phyloP scores from a whole-genome alignment of 2,113 vertebrate species.

The Hyaena hyaena region DNA sequence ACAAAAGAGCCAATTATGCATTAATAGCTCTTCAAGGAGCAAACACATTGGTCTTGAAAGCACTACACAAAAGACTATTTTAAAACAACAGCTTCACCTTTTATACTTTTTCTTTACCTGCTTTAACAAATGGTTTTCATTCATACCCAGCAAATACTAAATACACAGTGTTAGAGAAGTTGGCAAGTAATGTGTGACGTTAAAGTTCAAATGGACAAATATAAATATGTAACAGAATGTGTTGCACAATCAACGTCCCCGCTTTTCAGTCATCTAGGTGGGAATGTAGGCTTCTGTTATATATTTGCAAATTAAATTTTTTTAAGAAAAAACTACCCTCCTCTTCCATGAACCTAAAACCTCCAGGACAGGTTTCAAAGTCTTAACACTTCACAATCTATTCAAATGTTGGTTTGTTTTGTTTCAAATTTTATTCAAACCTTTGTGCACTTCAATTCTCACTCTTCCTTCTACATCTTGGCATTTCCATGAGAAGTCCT shows the following conservation, averaged over 20 bases:
- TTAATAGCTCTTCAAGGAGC: neutral
- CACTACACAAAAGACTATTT: neutral
- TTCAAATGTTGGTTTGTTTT: neutral
- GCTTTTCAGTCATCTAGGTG: neutral
- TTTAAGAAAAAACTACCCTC: neutral
- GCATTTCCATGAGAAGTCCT: neutral
- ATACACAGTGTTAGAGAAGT: neutral
- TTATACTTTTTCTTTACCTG: neutral
- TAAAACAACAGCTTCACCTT: neutral
- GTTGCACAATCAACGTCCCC: neutral
- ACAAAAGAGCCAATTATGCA: neutral
- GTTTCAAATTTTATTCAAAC: constrained; percentile 7
- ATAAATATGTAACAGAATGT: neutral
- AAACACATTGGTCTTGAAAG: neutral
- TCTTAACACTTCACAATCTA: neutral
- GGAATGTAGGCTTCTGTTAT: neutral
- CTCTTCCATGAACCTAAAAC: neutral
- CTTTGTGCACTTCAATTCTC: neutral
- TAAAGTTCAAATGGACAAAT: constrained; percentile 27
- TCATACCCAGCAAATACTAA: constrained; percentile 9
- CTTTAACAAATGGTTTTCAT: neutral
- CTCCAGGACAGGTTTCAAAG: neutral
- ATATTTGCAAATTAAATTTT: neutral
- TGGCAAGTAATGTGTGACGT: neutral
- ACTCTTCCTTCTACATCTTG: neutral